phyloP scores from a whole-genome alignment of 2,113 vertebrate genomes.

The Antechinus flavipes region DNA sequence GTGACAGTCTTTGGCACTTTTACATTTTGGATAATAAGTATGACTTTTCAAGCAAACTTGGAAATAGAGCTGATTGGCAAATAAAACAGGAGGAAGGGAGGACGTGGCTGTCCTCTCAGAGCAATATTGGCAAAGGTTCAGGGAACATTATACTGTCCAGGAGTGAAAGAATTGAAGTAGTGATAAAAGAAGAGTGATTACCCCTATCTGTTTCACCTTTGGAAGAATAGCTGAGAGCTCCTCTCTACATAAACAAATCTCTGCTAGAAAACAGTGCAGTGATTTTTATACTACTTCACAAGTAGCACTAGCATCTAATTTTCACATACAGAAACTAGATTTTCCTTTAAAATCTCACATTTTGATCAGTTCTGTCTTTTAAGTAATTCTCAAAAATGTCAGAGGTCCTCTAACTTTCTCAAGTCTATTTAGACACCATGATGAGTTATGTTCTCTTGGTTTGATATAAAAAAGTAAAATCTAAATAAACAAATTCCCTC shows the following conservation, averaged over 20 bases:
- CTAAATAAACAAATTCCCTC: not conserved
- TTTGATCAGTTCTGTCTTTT: slow-evolving; percentile 21
- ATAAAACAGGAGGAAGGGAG: slow-evolving; percentile 8
- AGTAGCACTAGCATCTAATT: slow-evolving; percentile 43
- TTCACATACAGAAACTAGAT: slow-evolving; percentile 51
- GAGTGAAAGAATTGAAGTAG: slow-evolving; percentile 29
- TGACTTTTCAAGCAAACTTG: slow-evolving; percentile 57
- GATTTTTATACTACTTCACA: slow-evolving; percentile 11
- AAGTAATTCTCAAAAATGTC: not conserved
- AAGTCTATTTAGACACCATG: slow-evolving; percentile 26
- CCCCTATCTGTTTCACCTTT: not conserved
- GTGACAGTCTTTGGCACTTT: slow-evolving; percentile 60
- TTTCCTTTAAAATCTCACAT: slow-evolving; percentile 47
- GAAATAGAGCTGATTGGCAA: slow-evolving; percentile 58
- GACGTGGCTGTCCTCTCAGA: slow-evolving; percentile 18
- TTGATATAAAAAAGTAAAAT: not conserved
- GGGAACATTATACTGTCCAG: slow-evolving; percentile 16
- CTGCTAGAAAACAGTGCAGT: slow-evolving; percentile 25
- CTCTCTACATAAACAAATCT: slow-evolving; percentile 29
- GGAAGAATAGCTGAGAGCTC: slow-evolving; percentile 24
- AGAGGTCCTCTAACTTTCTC: slow-evolving; percentile 49
- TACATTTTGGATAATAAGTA: slow-evolving; percentile 66
- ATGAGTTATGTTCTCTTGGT: slow-evolving; percentile 20
- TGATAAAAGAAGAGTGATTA: slow-evolving; percentile 29
- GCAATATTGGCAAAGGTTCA: not conserved